These are phyloP conservation scores for Thamnophis sirtalis DNA, from an alignment of 2,113 vertebrate species.

Conservation along the genomic window DNA sequence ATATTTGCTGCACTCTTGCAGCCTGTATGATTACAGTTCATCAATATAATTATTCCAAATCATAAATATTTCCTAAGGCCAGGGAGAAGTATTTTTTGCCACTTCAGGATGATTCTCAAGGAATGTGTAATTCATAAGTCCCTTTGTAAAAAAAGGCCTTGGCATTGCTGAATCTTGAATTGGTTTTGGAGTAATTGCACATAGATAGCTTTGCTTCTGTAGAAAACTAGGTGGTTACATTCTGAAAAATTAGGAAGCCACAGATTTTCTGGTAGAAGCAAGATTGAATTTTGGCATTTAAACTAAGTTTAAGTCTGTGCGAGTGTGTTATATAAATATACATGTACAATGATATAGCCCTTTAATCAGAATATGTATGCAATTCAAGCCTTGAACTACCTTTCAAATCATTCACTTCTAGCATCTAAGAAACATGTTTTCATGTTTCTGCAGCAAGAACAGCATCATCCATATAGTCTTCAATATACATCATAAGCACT, in stretches of 20 bases:
- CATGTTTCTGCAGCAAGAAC: no score
- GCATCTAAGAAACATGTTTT: neutral
- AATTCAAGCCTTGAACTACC: neutral
- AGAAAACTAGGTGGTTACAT: neutral
- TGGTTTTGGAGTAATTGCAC: neutral
- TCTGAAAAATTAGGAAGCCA: neutral
- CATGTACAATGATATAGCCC: neutral
- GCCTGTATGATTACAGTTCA: neutral
- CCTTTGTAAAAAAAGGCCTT: neutral
- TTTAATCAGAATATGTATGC: neutral
- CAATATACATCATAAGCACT: neutral
- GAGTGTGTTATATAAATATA: neutral
- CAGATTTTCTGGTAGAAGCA: neutral
- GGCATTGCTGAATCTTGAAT: neutral
- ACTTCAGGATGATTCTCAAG: neutral
- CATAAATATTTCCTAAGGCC: neutral
- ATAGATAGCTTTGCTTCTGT: neutral
- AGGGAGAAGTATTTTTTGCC: neutral
- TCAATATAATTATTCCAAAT: neutral
- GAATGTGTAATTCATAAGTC: neutral
- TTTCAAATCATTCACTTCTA: neutral
- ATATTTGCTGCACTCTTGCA: neutral
- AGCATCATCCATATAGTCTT: neutral
- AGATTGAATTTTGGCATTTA: neutral
- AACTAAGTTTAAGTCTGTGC: neutral